Percentiles rank a stretch among this genome's conserved stretches.
These are phyloP conservation scores for Yponomeuta sedellus DNA, from an alignment of 2,888 invertebrate species.

Conservation along the genomic window DNA sequence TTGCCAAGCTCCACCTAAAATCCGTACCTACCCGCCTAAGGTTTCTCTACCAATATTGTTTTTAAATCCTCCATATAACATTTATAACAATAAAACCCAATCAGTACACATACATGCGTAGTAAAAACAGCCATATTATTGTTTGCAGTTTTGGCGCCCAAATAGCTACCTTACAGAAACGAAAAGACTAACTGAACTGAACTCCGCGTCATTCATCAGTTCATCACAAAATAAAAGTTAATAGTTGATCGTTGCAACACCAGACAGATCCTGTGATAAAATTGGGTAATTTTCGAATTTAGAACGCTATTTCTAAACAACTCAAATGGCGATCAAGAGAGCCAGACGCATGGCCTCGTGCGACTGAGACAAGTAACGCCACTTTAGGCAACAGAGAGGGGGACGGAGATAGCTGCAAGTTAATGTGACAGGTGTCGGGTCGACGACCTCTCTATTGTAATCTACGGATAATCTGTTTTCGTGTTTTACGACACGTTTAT, in stretches of 20 bases:
- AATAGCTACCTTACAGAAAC: no score
- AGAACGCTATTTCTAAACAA: constrained; percentile 13
- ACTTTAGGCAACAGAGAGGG: constrained; percentile 10
- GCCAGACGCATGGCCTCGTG: constrained; percentile 7
- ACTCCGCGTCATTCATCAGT: no score
- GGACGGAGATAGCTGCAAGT: constrained; percentile 11
- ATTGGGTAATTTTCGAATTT: constrained; percentile 13
- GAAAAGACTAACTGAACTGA: no score
- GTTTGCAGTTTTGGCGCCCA: no score
- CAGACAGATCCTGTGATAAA: constrained; percentile 5
- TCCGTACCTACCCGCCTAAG: no score
- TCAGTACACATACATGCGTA: no score
- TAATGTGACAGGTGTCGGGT: constrained; percentile 19
- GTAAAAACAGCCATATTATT: no score
- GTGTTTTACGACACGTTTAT: background rate
- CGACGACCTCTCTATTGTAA: constrained; percentile 19
- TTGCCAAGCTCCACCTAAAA: no score
- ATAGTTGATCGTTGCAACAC: background rate
- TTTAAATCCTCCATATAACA: no score
- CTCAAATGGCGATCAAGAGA: constrained; percentile 7
- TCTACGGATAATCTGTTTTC: constrained; percentile 1
- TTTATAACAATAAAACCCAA: no score
- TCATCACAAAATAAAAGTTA: background rate
- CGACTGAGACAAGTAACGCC: background rate
- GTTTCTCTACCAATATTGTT: no score